Conservation (phyloP, 2,113 vertebrate genomes). For the Cricetomys ansorgei region DNA sequence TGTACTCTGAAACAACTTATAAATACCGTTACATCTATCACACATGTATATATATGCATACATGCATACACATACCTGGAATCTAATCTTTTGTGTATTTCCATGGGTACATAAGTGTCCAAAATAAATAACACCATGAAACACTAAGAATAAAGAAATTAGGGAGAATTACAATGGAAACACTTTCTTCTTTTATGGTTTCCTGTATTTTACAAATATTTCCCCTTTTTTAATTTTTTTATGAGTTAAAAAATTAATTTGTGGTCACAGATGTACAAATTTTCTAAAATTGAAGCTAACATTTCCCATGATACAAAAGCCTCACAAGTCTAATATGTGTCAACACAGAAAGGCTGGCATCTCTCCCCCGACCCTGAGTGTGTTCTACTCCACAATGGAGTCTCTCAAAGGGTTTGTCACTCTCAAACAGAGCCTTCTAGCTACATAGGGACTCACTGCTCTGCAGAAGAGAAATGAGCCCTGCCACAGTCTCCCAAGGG, state of each 20-base stretch:
- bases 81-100: neutral
- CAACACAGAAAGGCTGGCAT: neutral
- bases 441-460: no score
- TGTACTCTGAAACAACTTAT: neutral
- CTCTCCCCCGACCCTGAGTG: neutral
- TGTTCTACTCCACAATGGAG: neutral
- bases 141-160: slow-evolving; percentile 39
- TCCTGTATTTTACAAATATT: neutral
- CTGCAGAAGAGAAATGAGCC: neutral
- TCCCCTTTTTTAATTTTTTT: neutral
- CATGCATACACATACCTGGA: neutral
- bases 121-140: slow-evolving; percentile 33
- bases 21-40: neutral
- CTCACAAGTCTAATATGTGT: neutral
- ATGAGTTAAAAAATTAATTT: neutral
- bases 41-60: neutral
- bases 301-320: neutral
- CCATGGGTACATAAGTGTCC: neutral
- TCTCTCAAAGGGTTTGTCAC: neutral
- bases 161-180: neutral
- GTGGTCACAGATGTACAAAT: neutral
- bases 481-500: neutral
- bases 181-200: neutral
- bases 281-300: slow-evolving; percentile 53
- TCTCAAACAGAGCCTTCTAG: neutral